Base-by-base conservation (phyloP, 2,113 vertebrate genomes). In the Choloepus hoffmanni region DNA sequence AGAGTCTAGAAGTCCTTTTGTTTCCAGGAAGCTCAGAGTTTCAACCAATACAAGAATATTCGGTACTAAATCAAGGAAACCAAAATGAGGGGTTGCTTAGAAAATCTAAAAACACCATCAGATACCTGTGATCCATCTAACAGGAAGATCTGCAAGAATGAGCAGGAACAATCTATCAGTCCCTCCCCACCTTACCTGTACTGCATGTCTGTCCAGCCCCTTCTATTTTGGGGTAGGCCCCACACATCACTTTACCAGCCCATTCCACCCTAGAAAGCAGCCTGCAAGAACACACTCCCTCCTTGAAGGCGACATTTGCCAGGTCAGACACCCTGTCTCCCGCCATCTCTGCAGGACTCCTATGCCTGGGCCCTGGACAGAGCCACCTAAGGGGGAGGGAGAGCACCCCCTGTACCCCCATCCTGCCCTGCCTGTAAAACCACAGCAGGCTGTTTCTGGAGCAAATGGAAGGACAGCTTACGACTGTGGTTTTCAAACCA, bases 31-130 rank as follows among this genome's bases (percentile, higher is more conserved):
- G 13, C 65, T 78, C 14, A 0, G 70, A 21, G 10, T 94, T 90
- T 91, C 74, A 62, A 28, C 78, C 30, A 30, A 16, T 79, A 43
- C 26, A 89, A 96, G 73, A 48, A 72, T 45, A 19, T 84, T 30
- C 28, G 55, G 21, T 62, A 33, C 48, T 58, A 73, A 55, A 43
- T 48, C 48, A 33, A 72, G 28, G 62, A 82, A 85, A 92, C 7
- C 45, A 15, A 95, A 88, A 89, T 76, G 60, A 96, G 85, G 30
- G 18, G 43, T 60, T 60, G 10, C 68, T 95, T 30, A 36, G 82
- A 91, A 95, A 95, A 88, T 53, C n/a, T 33, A 40, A 36, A 78
- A 74, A 92, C 28, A 9, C 18, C 63, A 83, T 43, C 55, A 65
- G 89, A 94, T 53, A 85, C 24, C 84, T 30, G 26, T 76, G 73